Evolutionary conservation across 2,113 vertebrate genomes (phyloP).

Genomic region (Cavia porcellus): DNA sequence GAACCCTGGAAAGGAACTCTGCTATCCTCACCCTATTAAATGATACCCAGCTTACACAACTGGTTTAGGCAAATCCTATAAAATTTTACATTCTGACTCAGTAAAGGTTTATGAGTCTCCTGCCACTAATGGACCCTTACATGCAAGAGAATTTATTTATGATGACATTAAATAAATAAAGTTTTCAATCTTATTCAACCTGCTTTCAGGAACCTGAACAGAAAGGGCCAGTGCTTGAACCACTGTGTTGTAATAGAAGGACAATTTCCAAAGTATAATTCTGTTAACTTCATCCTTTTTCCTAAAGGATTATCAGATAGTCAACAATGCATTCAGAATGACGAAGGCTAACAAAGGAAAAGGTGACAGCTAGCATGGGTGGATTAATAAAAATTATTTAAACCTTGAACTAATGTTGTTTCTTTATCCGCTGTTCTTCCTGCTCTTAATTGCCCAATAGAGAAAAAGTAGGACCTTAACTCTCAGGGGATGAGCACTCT

Average conservation of each 20-base stretch:
- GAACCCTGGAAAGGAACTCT: background rate
- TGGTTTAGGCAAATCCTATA: background rate
- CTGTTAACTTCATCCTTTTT: background rate
- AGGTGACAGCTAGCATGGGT: background rate
- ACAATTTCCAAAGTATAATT: background rate
- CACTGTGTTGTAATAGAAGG: background rate
- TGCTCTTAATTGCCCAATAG: background rate
- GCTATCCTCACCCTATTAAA: background rate
- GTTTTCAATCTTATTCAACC: background rate
- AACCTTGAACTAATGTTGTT: background rate
- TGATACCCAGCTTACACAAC: background rate
- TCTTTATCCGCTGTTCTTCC: background rate
- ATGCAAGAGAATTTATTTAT: background rate
- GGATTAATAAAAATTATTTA: slow-evolving; percentile 21
- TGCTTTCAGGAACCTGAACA: background rate
- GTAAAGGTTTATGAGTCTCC: background rate
- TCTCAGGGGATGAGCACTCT: background rate
- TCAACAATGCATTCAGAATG: background rate
- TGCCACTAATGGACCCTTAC: background rate
- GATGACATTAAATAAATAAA: background rate
- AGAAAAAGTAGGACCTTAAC: slow-evolving; percentile 52
- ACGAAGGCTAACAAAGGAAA: background rate
- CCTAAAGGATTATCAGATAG: background rate
- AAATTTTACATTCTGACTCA: slow-evolving; percentile 35
- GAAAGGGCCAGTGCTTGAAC: background rate